Base-by-base conservation (phyloP, 2,113 vertebrate species). In the Tringa solitaria region DNA sequence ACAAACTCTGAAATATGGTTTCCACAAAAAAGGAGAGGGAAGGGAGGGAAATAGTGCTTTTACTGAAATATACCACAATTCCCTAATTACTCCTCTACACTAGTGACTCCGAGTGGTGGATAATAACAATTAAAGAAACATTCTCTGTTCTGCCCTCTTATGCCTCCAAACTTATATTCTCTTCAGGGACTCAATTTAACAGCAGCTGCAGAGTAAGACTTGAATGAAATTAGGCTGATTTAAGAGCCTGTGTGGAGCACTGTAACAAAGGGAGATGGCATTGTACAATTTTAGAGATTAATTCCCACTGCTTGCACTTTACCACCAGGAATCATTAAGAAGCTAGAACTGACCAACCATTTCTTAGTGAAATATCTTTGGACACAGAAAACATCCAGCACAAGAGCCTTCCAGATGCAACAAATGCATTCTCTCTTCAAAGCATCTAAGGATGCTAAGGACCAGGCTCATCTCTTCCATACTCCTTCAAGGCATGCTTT, bases 41-140 rank as follows among this genome's bases (percentile, higher is more conserved):
- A 86, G 41, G 51, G 41, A 68, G 35, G 59, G 67, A 92, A 84
- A 67, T 9, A 9, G 43, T 77, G 51, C 77, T 94, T 94, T 92
- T 37, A 61, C 81, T 90, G 79, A 90, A 95, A 87, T 37, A 60
- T 65, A 76, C 72, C 69, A 77, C 61, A 76, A 77, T 93, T 96
- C 92, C 73, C 80, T 95, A 91, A 97, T 96, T 94, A 89, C 70
- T 92, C 53, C 77, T 93, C 84, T 93, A 91, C 87, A 92, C 64
- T 26, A 84, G 85, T 95, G 90, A 93, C 94, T 91, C 78, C 0
- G 53, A 93, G 83, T 83, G 76, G 64, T 59, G 61, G 68, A 90
- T 90, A 84, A 96, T 90, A 95, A 96, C 89, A 97, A 94, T 95
- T 92, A 96, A 94, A 96, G 73, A 51, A 93, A 68, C 84, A 67